These are phyloP conservation scores for Monochamus alternatus DNA, from an alignment of 2,888 invertebrate genomes.

Conservation along the genomic window DNA sequence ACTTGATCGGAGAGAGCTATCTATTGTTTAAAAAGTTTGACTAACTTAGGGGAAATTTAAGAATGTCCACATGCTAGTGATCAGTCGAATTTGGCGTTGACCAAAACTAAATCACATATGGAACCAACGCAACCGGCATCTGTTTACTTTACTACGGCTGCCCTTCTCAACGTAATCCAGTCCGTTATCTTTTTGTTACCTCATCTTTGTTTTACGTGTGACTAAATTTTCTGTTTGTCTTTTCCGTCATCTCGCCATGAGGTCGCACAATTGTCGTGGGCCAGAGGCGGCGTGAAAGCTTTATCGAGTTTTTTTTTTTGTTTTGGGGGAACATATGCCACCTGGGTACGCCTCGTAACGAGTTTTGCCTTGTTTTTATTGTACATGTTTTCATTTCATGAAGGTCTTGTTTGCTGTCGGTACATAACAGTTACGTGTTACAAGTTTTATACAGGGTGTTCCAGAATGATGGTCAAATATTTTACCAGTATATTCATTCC, in stretches of 20 bases:
- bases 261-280: conserved; percentile 6
- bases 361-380: background rate
- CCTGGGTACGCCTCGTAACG: background rate
- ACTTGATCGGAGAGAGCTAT: no score
- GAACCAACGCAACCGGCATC: background rate
- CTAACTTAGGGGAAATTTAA: no score
- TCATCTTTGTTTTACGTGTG: conserved; percentile 12
- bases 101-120: background rate
- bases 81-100: background rate
- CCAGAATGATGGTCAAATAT: no score
- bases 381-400: background rate
- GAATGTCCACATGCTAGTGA: background rate
- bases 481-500: no score
- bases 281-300: background rate
- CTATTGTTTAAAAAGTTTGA: no score
- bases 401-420: no score
- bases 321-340: background rate
- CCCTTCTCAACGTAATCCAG: conserved; percentile 17
- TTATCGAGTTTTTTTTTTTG: background rate
- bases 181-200: conserved; percentile 15
- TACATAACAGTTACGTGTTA: no score
- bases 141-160: conserved; percentile 6
- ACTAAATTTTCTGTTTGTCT: conserved; percentile 24
- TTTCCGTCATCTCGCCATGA: conserved; percentile 2
- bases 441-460: no score